Percentiles rank a stretch among this genome's conserved stretches.
Conservation (phyloP, 1,140 invertebrate genomes). For the Bombus fervidus region DNA sequence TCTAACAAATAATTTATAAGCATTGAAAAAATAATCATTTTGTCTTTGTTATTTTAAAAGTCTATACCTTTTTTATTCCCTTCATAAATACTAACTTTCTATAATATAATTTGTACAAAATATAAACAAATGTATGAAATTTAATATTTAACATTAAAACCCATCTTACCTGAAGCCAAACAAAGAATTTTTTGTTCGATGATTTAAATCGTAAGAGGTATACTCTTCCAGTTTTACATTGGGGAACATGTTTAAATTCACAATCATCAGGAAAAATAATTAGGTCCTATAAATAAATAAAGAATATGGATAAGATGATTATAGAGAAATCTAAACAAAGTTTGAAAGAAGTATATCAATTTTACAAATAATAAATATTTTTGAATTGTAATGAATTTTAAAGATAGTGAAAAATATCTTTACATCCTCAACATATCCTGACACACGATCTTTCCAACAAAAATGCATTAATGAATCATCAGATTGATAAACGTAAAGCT, state of each 20-base stretch:
- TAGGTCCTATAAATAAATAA: conserved; percentile 88
- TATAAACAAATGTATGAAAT: not conserved
- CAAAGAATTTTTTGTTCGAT: conserved; percentile 95
- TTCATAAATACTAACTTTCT: not conserved
- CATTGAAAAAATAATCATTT: not conserved
- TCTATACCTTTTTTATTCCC: not conserved
- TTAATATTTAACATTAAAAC: not conserved
- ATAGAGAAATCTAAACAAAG: not conserved
- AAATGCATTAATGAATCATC: conserved; percentile 99
- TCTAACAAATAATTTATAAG: not conserved
- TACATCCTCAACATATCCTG: conserved; percentile 90
- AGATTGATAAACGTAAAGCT: conserved; percentile 96
- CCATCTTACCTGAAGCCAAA: conserved; percentile 95
- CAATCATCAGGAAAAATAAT: conserved; percentile 99
- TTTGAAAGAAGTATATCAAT: conserved; percentile 77
- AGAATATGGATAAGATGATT: not conserved
- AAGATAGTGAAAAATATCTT: conserved; percentile 52
- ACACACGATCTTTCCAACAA: conserved; percentile 97
- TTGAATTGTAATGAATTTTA: not conserved
- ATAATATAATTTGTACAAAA: not conserved
- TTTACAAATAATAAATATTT: conserved; percentile 20
- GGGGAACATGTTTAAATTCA: conserved; percentile 96
- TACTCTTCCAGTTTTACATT: conserved; percentile 98
- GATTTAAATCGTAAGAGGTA: conserved; percentile 98
- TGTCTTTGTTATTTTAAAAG: not conserved